Evolutionary conservation across 1,140 invertebrate species (phyloP), one percentile per base, ranked within the genome.

Genomic region (Batillaria attramentaria): DNA sequence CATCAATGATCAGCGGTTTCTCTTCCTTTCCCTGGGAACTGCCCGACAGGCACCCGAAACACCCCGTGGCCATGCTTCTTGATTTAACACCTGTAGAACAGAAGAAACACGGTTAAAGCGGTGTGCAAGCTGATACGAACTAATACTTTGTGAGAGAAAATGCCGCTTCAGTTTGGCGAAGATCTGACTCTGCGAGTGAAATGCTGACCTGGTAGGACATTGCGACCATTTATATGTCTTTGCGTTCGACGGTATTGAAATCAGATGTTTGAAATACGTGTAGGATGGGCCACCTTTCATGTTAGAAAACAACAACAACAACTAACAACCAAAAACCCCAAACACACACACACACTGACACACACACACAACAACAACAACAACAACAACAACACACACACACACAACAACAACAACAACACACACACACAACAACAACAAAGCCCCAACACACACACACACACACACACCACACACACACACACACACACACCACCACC

Each of bases 1-100:
- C 68, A 31, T 70, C 68, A 5, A 70, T 39, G 68, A 70, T 70
- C 24, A 70, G 35, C 0, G 68, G 68, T 28, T 43, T 46, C 24
- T 70, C 68, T 42, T 70, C 68, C 35, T 28, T 46, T n/a, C 28
- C 39, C 4, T 28, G 5, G 41, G 41, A 3, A 6, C 39, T 2
- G 20, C 68, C 24, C 6, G 41, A 10, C 41, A 70, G 24, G 42
- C 68, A 70, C 24, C 42, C 42, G 68, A 70, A 70, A 20, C 68
- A 70, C 6, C 20, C n/a, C 68, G 50, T 70, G 39, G 41, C 33
- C 41, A n/a, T 13, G 13, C 24, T 4, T 60, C 57, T 6, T 28
- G 28, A 6, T 16, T 62, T 18, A 6, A 8, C 57, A 62, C 57
- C 57, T 62, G 57, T 62, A n/a, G 10, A 8, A n/a, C n/a, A n/a